These are phyloP conservation scores for Orthochromis indermauri DNA, from an alignment of 2,113 vertebrate genomes.

Conservation along the genomic window DNA sequence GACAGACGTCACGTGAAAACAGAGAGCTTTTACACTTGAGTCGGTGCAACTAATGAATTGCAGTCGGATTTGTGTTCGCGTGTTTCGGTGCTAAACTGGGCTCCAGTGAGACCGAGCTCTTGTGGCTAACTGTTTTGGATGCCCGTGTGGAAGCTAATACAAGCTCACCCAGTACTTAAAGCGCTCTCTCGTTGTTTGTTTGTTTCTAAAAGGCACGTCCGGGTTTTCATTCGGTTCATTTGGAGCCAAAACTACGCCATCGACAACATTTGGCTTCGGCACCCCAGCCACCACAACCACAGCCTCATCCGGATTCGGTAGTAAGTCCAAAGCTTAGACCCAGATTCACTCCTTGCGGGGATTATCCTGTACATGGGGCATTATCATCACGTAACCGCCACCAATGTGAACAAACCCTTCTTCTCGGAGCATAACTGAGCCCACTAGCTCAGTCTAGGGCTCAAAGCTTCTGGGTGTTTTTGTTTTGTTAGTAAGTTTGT, in stretches of 20 bases:
- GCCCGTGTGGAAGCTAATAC: background rate
- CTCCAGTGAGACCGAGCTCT: background rate
- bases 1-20: background rate
- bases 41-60: background rate
- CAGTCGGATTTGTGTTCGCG: no score
- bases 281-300: conserved; percentile 57
- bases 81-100: background rate
- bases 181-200: background rate
- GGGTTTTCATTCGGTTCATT: conserved; percentile 76
- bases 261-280: conserved; percentile 72
- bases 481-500: background rate
- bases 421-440: background rate
- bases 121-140: background rate
- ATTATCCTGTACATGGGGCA: background rate
- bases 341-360: background rate
- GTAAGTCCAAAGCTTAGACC: conserved; percentile 50
- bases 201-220: conserved; percentile 58
- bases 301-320: conserved; percentile 74
- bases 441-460: background rate
- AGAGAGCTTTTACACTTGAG: background rate
- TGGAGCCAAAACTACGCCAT: conserved; percentile 72
- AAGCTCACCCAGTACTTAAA: background rate
- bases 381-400: background rate
- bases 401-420: background rate
- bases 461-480: background rate